Evolutionary conservation across 2,888 invertebrate species (phyloP), one percentile per base, ranked within the genome.

Genomic region (Tetramorium bicarinatum): DNA sequence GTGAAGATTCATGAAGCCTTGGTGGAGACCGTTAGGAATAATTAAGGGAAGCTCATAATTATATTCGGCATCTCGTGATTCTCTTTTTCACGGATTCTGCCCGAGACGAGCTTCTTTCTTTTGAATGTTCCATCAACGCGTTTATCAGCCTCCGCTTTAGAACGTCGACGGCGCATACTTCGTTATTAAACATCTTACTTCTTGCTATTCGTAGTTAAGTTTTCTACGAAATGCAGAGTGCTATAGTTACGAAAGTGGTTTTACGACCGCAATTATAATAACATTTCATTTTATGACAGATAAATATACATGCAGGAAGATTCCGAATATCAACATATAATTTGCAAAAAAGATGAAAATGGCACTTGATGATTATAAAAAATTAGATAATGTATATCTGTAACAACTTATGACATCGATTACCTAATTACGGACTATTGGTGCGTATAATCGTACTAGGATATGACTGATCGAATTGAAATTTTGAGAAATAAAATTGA

Each of bases 171-270:
- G 7, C 15, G 21, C 25, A 47, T 66, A 72, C 54, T 38, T 64
- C 21, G 38, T 44, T 56, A 72, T 56, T 72, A 72, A 72, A 72
- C 15, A 54, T 71, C 21, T 72, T 25, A 25, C 54, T 49, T 67
- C 54, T 72, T 72, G 25, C 15, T 15, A 38, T 72, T 15, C 18
- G 18, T 56, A 56, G 41, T 56, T 41, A 72, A 72, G 11, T 56
- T 56, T 72, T 38, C 21, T 21, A 4, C 15, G 4, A 38, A 71
- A 38, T 25, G 11, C 7, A 56, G 13, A 47, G 21, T 67, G 7
- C 54, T 18, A 8, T 18, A 3, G 9, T 61, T 47, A 61, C n/a
- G 18, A 72, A 54, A 11, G 2, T 25, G 7, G 2, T 41, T 38
- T 56, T 41, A 56, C 7, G 56, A 25, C 11, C 41, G 18, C 71